Evolutionary conservation across 2,888 invertebrate genomes (phyloP).

Genomic region (Brachyptera risi): DNA sequence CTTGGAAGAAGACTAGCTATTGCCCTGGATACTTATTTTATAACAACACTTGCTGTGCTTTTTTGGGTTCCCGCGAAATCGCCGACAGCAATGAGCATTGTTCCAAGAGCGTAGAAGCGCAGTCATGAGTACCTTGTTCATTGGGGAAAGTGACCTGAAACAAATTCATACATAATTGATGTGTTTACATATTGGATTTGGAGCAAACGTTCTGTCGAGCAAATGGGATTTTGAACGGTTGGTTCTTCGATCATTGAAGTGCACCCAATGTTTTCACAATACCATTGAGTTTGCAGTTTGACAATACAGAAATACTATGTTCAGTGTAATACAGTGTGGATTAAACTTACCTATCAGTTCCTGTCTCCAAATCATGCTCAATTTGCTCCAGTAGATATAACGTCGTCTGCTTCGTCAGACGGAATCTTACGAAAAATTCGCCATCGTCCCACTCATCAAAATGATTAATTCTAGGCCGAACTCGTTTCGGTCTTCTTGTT

Average conservation of each 20-base stretch:
- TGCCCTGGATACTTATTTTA: background rate
- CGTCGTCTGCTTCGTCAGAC: background rate
- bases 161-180: background rate
- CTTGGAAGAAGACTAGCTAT: background rate
- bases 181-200: background rate
- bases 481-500: too few species aligned
- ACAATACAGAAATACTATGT: background rate
- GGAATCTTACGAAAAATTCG: background rate
- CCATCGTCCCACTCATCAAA: background rate
- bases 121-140: background rate
- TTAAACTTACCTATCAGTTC: background rate
- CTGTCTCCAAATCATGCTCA: background rate
- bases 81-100: background rate
- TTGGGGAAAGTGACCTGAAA: background rate
- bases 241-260: too few species aligned
- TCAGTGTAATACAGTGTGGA: background rate
- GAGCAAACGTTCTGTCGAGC: too few species aligned
- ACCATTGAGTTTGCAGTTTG: too few species aligned
- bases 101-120: background rate
- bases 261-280: too few species aligned
- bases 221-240: too few species aligned
- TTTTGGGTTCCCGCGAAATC: background rate
- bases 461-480: background rate
- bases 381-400: background rate
- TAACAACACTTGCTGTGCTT: too few species aligned